Evolutionary conservation across 2,888 invertebrate genomes (phyloP), one percentile per base, ranked within the genome.

Genomic region (Parnassius orleans): DNA sequence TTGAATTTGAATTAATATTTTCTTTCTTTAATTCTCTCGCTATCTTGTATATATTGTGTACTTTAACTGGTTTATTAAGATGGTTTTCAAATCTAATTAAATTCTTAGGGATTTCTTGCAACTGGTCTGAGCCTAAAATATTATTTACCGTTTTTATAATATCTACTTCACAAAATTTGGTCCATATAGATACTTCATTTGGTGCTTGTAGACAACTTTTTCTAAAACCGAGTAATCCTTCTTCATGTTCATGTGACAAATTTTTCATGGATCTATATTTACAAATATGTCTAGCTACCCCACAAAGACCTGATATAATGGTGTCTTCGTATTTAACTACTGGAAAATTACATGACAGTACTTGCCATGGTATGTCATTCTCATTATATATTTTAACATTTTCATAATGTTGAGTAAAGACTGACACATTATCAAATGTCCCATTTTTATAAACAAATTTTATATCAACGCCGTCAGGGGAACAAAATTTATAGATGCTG

Each of bases 161-260:
- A 77, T 97, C 96, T 3, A 96, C 92, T 91, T 98, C 98, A 90
- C 98, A 98, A 80, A 97, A 97, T 75, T 95, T 95, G 0, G 98
- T 98, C 98, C 98, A 98, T 48, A 96, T 92, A 10, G 97, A 97
- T 10, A 94, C 93, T 86, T 97, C 97, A 41, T 96, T 95, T 59
- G 97, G 96, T 2, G 97, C 95, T 73, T 96, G 93, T 12, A 98
- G 87, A 75, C 97, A 97, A 59, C 95, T 94, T 66, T 93, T 94
- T 65, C 96, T 94, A 76, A 97, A 98, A 1, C 97, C 97, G 12
- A 97, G 87, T 51, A 97, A 82, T 19, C 90, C 85, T 57, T 91
- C 88, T 53, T 88, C 88, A 57, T 87, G 86, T 68, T 88, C 90
- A 24, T 76, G 70, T 2, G 63, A 11, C 50, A 76, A 71, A 9